Conservation (phyloP, 2,797 vertebrate genomes). For the Acestrorhynchus altus region DNA sequence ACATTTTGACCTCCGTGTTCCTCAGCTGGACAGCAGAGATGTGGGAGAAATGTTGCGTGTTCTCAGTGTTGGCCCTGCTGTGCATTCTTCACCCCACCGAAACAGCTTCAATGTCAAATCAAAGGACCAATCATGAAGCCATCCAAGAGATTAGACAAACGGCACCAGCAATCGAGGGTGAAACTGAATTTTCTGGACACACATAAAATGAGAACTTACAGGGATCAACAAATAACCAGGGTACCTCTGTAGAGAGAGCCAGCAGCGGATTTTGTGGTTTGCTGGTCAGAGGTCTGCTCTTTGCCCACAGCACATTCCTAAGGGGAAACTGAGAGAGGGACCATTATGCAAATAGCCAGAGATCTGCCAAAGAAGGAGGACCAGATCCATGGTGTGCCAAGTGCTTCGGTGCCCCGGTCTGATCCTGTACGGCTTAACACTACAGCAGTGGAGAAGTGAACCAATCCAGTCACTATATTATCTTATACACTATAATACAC, state of each 20-base stretch:
- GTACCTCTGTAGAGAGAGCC: slow-evolving; percentile 61
- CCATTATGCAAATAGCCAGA: slow-evolving; percentile 81
- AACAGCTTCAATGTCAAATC: slow-evolving; percentile 61
- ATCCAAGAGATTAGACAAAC: slow-evolving; percentile 55
- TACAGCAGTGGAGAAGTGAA: slow-evolving; percentile 49
- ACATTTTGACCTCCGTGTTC: neutral
- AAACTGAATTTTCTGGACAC: slow-evolving; percentile 56
- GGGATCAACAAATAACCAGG: slow-evolving; percentile 60
- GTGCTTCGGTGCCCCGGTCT: slow-evolving; percentile 77
- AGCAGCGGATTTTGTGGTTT: slow-evolving; percentile 72
- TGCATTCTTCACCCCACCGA: slow-evolving; percentile 60
- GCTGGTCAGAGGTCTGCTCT: slow-evolving; percentile 59
- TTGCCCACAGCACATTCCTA: slow-evolving; percentile 73
- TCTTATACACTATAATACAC: neutral
- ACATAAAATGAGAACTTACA: slow-evolving; percentile 37
- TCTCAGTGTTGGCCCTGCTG: slow-evolving; percentile 56
- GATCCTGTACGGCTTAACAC: slow-evolving; percentile 68
- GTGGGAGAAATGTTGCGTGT: slow-evolving; percentile 59
- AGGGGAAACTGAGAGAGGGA: slow-evolving; percentile 71
- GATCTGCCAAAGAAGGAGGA: slow-evolving; percentile 76
- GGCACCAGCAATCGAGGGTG: slow-evolving; percentile 38
- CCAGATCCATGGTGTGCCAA: slow-evolving; percentile 68
- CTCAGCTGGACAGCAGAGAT: slow-evolving; percentile 39
- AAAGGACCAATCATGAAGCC: slow-evolving; percentile 53
- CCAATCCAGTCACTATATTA: neutral